Base-by-base conservation (phyloP, 2,113 vertebrate species). In the Nycticryphes semicollaris region DNA sequence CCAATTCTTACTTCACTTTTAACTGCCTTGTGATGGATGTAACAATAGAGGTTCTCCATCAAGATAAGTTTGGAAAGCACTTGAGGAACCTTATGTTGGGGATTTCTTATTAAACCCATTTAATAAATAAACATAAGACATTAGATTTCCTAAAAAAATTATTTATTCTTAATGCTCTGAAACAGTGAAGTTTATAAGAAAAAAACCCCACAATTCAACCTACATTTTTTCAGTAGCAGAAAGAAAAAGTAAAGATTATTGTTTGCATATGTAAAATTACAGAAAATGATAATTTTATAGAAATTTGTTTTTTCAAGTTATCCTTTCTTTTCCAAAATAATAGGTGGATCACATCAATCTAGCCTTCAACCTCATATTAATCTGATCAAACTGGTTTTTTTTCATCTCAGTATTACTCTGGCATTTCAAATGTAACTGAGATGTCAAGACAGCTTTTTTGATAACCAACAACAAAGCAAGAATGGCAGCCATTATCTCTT, bases 61-160 rank as follows among this genome's bases (percentile, higher is more conserved):
- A 91, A 68, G 93, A 87, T 39, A 86, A 90, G 87, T 95, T 84
- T 94, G 50, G 41, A 95, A 96, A 92, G 35, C 11, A 47, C 75
- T 84, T 84, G 72, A 86, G 19, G 18, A 93, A 9, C 23, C 8
- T 17, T 33, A 30, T 88, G 31, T 22, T 2, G 7, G 9, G 2
- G 1, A n/a, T 95, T 97, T 95, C 64, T 15, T 87, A 62, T 91
- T 80, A 94, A 92, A 93, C 68, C 19, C 3, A 17, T 91, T 94
- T 70, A 39, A 89, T 90, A 45, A 84, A 19, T 81, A 87, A 96
- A 70, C 10, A 60, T 37, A 82, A 91, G 57, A 80, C 31, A 74
- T 54, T 27, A 84, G 35, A 73, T 77, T 95, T 78, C 59, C 27
- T 91, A 87, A 80, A 76, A 93, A 86, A 75, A 47, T 18, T 18